These are phyloP conservation scores for Dissostichus mawsoni DNA, from an alignment of 2,113 vertebrate species.

Conservation along the genomic window DNA sequence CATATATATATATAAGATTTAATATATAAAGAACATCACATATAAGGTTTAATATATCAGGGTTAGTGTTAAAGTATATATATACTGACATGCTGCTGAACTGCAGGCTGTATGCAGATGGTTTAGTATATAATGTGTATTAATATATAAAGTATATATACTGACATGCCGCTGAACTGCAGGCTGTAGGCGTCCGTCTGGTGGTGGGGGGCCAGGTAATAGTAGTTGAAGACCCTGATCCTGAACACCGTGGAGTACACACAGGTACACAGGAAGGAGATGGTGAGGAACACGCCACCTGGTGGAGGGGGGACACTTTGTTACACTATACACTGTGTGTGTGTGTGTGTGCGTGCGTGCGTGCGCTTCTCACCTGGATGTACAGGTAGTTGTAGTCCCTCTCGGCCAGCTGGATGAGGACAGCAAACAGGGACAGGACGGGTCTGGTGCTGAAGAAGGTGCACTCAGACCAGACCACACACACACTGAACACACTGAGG, in stretches of 20 bases:
- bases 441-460: slow-evolving; percentile 97
- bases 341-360: too few relatives aligned
- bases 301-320: slow-evolving; percentile 41
- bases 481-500: slow-evolving; percentile 90
- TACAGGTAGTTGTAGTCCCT: slow-evolving; percentile 97
- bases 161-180: slow-evolving; percentile 99
- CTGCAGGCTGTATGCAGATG: too few relatives aligned
- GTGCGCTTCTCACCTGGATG: slow-evolving; percentile 88
- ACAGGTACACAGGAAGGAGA: slow-evolving; percentile 97
- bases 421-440: slow-evolving; percentile 94
- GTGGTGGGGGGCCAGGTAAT: slow-evolving; percentile 97
- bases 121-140: too few relatives aligned
- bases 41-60: too few relatives aligned
- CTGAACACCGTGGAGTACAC: slow-evolving; percentile 99
- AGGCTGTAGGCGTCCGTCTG: slow-evolving; percentile 99
- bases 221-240: slow-evolving; percentile 98
- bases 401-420: slow-evolving; percentile 97
- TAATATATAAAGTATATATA: not conserved
- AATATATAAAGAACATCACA: not conserved
- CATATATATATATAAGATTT: too few relatives aligned
- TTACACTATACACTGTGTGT: too few relatives aligned
- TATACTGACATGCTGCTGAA: too few relatives aligned
- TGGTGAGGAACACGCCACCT: slow-evolving; percentile 98
- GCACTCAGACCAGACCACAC: slow-evolving; percentile 98
- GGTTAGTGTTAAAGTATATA: too few relatives aligned